A percentile compares a stretch with the other conserved stretches of the same genome.
These are phyloP conservation scores for Holothuria glaberrima DNA, from an alignment of 35 echinoderm and acorn worm genomes.

Conservation along the genomic window DNA sequence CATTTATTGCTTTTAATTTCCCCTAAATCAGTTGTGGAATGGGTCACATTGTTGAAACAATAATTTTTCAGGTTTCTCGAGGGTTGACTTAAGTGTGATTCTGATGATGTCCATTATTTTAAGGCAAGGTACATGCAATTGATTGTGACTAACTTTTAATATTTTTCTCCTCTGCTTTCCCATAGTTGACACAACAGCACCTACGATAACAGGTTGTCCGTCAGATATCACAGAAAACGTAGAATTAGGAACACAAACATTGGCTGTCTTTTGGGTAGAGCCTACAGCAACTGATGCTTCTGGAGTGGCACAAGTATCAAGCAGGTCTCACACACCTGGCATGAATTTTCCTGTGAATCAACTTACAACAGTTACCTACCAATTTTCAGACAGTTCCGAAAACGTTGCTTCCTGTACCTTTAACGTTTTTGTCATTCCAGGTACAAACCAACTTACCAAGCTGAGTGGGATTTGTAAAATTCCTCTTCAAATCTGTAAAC, in stretches of 20 bases:
- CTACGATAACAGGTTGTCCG: conserved; percentile 67
- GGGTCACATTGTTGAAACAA: no score
- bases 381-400: background rate
- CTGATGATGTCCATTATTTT: background rate
- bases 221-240: conserved; percentile 33
- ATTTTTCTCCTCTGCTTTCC: background rate
- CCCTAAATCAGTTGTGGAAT: no score
- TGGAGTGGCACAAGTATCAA: background rate
- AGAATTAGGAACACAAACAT: background rate
- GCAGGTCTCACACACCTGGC: background rate
- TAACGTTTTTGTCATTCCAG: background rate
- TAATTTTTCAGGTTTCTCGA: background rate
- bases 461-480: no score
- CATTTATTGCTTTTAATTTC: no score
- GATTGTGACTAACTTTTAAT: background rate
- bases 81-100: background rate
- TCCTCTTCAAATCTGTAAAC: no score
- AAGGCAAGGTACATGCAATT: background rate
- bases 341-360: background rate
- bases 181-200: conserved; percentile 65
- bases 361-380: conserved; percentile 12
- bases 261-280: conserved; percentile 45
- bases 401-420: conserved; percentile 22
- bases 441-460: background rate
- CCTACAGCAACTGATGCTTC: conserved; percentile 65